Base-by-base conservation (phyloP, 2,797 vertebrate species). In the Acanthornis magna region DNA sequence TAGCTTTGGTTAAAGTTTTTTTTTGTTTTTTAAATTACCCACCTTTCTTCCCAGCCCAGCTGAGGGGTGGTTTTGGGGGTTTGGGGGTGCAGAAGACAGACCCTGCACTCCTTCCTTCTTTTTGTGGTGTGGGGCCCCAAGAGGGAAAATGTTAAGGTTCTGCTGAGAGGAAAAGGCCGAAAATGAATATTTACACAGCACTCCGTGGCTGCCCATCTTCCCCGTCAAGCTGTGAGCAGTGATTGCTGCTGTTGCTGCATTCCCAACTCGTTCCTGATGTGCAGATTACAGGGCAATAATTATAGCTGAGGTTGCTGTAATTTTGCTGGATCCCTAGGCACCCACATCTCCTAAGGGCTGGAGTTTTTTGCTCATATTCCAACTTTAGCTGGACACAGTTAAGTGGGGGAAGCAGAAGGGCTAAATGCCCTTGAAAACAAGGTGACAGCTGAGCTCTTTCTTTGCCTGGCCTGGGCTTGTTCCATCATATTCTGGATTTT, bases 231-330 rank as follows among this genome's bases (percentile, higher is more conserved):
- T 30, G 63, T 30, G 91, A 65, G 87, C 30, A 3, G 53, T 30
- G 61, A 85, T 70, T 74, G 77, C 76, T 74, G 91, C 79, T 76
- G 9, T 47, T 79, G 86, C 95, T 76, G 90, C 67, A 34, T 70
- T 86, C 70, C 11, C 71, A 21, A 5, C 75, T 85, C 85, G 76
- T 88, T 77, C 89, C 45, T 55, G 48, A 68, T 74, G 42, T 53
- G 48, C 82, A 97, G 95, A 96, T 97, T 95, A 94, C 29, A 96
- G 95, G 96, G 90, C 94, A 94, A 5, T 77, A 54, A 88, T 87
- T 91, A 55, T 13, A 93, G 81, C 79, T 67, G 85, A 70, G 85
- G 36, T 16, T 70, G 87, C 83, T 65, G 84, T 67, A 92, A 61
- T 80, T 95, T 61, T 34, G 36, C 88, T 67, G 66, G 84, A 93